Base-by-base conservation (phyloP, 1,140 invertebrate species). In the Drosophila pectinifera region DNA sequence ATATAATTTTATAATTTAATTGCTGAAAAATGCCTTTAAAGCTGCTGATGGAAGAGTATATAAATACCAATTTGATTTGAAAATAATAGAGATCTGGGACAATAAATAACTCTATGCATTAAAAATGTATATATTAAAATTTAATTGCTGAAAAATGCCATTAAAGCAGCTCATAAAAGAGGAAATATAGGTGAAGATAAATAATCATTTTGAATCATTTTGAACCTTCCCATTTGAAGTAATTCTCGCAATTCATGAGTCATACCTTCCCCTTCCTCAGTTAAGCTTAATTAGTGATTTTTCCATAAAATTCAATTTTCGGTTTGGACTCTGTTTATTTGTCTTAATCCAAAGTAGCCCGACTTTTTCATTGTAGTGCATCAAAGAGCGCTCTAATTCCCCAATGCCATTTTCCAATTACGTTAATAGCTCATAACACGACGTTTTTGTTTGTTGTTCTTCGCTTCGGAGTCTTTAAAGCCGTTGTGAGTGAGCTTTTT, bases 401-500 rank as follows among this genome's bases (percentile, higher is more conserved):
- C 39, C 70, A 79, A 65, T 76, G 83, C 78, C 70, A 61, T 79
- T 86, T 86, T 86, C 79, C 79, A 86, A 86, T 86, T 83, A 86
- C 83, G 83, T 83, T 82, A 88, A 88, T 86, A 83, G 83, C 72
- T 83, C 83, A 79, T 88, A 86, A 88, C 75, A 82, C 70, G 79
- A 83, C 83, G 57, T 57, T 86, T 86, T 79, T 86, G 79, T 88
- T 86, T 86, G 83, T 86, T 86, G 69, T 82, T 86, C 62, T 81
- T 79, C 46, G 65, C 61, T 31, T 45, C 41, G 24, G 49, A 70
- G 41, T 69, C 64, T 70, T 70, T 70, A 70, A 73, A 81, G 67
- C 65, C 39, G 46, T 20, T 53, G 53, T 59, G 28, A 34, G 72
- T 49, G 36, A 43, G 36, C 54, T 69, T 58, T 70, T 38, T 38